Evolutionary conservation across 92 coral and sea anemone genomes (phyloP).

Genomic region (Porites lobata): DNA sequence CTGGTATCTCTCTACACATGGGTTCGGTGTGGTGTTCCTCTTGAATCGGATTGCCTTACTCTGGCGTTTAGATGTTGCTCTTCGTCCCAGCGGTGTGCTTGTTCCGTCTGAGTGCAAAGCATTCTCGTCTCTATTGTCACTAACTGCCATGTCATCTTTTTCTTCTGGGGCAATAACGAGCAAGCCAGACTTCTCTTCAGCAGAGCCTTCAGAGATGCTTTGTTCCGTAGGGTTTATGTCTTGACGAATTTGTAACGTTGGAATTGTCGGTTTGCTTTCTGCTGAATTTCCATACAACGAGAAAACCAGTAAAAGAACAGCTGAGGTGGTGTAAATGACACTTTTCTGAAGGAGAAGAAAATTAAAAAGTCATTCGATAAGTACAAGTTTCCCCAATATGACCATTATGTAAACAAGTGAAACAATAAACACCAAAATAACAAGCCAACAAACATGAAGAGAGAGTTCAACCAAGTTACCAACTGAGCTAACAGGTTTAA

Average conservation of each 20-base stretch:
- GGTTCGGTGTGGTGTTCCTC: neutral
- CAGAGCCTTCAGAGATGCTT: neutral
- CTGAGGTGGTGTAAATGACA: slow-evolving; percentile 6
- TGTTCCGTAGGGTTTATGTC: neutral
- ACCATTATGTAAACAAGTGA: too few relatives aligned
- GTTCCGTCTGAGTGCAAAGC: neutral
- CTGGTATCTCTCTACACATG: neutral
- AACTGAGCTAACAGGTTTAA: too few relatives aligned
- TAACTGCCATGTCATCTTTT: neutral
- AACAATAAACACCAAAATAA: too few relatives aligned
- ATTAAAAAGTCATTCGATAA: too few relatives aligned
- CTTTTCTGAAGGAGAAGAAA: slow-evolving; percentile 3
- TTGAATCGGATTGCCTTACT: neutral
- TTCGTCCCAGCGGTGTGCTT: neutral
- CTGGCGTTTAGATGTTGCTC: neutral
- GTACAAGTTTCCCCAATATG: too few relatives aligned
- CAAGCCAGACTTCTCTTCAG: too few relatives aligned
- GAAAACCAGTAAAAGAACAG: slow-evolving; percentile 19
- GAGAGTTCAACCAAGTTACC: too few relatives aligned
- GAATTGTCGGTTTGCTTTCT: slow-evolving; percentile 30
- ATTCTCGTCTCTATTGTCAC: neutral
- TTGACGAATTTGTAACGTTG: neutral
- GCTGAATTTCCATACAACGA: neutral
- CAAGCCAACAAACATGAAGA: too few relatives aligned
- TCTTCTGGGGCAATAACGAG: neutral